phyloP scores from a whole-genome alignment of 2,797 vertebrate species.

The Chrosomus eos region DNA sequence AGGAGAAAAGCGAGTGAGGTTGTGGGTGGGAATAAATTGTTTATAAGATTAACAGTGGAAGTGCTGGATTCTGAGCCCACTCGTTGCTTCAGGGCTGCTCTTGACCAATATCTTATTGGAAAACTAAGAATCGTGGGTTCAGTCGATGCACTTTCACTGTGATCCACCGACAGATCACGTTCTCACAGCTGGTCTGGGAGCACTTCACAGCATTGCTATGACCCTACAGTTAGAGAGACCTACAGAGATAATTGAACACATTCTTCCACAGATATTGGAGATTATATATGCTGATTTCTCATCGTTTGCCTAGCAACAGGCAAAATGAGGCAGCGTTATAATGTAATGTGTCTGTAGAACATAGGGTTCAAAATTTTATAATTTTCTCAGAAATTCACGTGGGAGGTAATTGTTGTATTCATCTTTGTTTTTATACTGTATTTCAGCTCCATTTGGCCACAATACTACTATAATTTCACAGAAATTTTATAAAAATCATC shows the following conservation, averaged over 20 bases:
- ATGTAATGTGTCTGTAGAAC: constrained; percentile 3
- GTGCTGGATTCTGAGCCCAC: constrained; percentile 30
- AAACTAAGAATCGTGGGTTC: constrained; percentile 31
- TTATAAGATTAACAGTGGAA: constrained; percentile 42
- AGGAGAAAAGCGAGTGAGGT: constrained; percentile 32
- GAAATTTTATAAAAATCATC: constrained; percentile 23
- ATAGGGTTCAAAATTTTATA: constrained; percentile 17
- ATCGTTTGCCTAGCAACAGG: constrained; percentile 13
- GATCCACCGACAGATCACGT: constrained; percentile 19
- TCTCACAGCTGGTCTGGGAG: constrained; percentile 35
- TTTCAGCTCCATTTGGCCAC: neutral
- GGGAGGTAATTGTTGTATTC: neutral
- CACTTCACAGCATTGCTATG: constrained; percentile 29
- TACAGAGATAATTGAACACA: constrained; percentile 19
- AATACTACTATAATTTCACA: constrained; percentile 17
- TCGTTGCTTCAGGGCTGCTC: constrained; percentile 35
- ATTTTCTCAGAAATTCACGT: neutral
- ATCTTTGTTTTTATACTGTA: neutral
- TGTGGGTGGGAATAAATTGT: constrained; percentile 50
- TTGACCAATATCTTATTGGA: constrained; percentile 27
- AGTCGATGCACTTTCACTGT: constrained; percentile 38
- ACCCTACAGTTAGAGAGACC: neutral
- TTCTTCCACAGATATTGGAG: constrained; percentile 9
- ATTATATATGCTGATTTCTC: constrained; percentile 20
- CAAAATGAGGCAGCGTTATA: neutral